Evolutionary conservation across 2,113 vertebrate species (phyloP).

Genomic region (Chionis minor): DNA sequence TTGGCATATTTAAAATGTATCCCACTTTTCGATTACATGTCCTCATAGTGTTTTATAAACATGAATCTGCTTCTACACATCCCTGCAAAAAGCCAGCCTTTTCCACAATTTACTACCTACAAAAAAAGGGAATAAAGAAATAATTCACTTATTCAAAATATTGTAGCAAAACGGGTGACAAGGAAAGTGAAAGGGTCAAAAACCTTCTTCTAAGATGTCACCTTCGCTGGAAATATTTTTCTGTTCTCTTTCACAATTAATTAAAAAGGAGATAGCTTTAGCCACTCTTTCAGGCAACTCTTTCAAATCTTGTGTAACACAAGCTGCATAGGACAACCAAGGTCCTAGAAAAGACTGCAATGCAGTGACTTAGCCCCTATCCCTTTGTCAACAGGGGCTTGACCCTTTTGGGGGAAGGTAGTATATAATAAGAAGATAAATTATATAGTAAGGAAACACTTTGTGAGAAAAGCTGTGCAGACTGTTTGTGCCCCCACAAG

Average conservation of each 20-base stretch:
- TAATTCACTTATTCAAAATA: neutral
- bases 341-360: constrained; percentile 11
- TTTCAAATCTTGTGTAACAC: neutral
- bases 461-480: neutral
- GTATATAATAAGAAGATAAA: neutral
- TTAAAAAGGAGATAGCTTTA: neutral
- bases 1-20: neutral
- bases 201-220: neutral
- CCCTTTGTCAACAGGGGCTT: neutral
- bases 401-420: neutral
- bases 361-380: neutral
- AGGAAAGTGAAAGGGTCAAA: neutral
- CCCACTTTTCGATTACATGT: neutral
- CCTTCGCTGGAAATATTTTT: neutral
- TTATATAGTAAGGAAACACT: neutral
- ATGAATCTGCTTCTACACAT: neutral
- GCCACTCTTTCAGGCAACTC: neutral
- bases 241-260: neutral
- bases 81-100: neutral
- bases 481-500: neutral
- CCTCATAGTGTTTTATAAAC: neutral
- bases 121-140: neutral
- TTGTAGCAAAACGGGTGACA: neutral
- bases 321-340: neutral
- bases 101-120: neutral